Evolutionary conservation across 2,888 invertebrate genomes (phyloP).

Genomic region (Cantharis nigra): DNA sequence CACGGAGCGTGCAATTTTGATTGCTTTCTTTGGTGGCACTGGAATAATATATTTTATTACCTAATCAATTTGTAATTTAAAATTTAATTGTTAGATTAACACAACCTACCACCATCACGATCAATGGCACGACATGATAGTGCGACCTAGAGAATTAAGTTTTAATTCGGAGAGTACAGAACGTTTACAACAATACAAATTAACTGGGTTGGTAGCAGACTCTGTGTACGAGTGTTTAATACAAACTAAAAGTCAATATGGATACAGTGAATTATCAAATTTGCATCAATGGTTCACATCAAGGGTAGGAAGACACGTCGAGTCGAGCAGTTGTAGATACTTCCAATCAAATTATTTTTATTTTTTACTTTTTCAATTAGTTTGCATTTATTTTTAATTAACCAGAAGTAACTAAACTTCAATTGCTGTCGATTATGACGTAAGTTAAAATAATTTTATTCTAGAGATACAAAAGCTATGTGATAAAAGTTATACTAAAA

Average conservation of each 20-base stretch:
- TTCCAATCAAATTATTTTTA: neutral
- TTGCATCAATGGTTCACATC: constrained; percentile 61
- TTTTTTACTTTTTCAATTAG: neutral
- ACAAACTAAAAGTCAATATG: constrained; percentile 63
- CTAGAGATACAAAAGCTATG: neutral
- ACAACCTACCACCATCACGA: constrained; percentile 59
- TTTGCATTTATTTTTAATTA: neutral
- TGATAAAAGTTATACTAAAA: neutral
- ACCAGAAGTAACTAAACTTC: neutral
- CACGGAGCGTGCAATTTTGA: too few species aligned
- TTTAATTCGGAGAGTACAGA: constrained; percentile 51
- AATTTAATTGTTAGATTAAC: constrained; percentile 53
- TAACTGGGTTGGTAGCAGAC: constrained; percentile 58
- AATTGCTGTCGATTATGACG: neutral
- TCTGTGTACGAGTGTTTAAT: constrained; percentile 62
- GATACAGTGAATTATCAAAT: constrained; percentile 62
- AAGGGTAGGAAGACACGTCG: constrained; percentile 42
- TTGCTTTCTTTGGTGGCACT: too few species aligned
- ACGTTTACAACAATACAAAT: constrained; percentile 55
- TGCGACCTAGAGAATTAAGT: constrained; percentile 50
- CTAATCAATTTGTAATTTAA: too few species aligned
- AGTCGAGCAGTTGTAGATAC: neutral
- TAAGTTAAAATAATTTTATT: neutral
- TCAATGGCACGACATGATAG: constrained; percentile 61
- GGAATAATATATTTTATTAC: too few species aligned